Evolutionary conservation across 2,113 vertebrate genomes (phyloP).

Genomic region (Colaptes auratus): DNA sequence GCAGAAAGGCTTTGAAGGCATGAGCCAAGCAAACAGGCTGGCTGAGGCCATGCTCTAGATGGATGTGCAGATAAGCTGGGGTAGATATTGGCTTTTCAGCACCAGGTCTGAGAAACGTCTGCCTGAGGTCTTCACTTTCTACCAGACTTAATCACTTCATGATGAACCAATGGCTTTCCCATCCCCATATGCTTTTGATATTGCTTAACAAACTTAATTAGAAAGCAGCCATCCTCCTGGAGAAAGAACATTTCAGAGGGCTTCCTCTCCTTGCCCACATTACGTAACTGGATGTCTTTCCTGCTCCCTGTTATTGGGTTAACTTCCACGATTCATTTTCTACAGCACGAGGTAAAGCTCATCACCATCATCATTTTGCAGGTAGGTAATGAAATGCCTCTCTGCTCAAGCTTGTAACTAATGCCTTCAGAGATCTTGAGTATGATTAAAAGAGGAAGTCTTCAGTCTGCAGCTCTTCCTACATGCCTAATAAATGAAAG

Average conservation of each 20-base stretch:
- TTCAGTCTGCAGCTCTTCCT: background rate
- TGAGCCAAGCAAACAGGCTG: background rate
- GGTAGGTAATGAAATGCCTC: background rate
- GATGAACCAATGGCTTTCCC: constrained; percentile 25
- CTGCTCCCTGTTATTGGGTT: background rate
- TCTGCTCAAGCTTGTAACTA: background rate
- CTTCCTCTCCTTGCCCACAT: background rate
- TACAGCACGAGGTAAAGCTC: background rate
- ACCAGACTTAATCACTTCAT: constrained; percentile 2
- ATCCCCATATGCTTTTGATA: constrained; percentile 39
- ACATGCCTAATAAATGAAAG: background rate
- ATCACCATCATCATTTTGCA: background rate
- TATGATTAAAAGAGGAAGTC: background rate
- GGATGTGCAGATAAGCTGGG: background rate
- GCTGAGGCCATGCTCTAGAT: background rate
- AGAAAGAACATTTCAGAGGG: background rate
- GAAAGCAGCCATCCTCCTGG: constrained; percentile 17
- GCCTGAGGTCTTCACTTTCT: background rate
- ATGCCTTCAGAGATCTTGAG: background rate
- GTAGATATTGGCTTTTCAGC: constrained; percentile 16
- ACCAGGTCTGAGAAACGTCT: background rate
- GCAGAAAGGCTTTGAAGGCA: background rate
- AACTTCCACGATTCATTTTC: background rate
- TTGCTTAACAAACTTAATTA: constrained; percentile 32
- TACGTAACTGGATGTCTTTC: background rate